Conservation (phyloP, 2,888 invertebrate genomes). For the Bombylius major region DNA sequence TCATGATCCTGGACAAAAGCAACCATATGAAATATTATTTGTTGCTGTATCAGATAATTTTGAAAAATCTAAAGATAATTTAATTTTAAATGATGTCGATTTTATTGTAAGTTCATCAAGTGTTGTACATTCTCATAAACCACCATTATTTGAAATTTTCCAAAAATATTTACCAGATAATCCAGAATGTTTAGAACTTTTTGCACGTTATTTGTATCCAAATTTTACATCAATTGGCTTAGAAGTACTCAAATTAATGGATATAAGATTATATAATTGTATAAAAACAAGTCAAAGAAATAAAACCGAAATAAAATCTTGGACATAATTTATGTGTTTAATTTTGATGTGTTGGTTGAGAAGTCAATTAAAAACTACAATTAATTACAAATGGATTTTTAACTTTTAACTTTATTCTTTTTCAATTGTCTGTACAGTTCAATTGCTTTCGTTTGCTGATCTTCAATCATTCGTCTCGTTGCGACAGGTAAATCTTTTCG, state of each 20-base stretch:
- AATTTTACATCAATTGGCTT: conserved; percentile 75
- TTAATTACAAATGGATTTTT: background rate
- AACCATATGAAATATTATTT: conserved; percentile 76
- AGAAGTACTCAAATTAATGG: conserved; percentile 76
- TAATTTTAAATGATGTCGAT: background rate
- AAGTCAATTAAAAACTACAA: no score
- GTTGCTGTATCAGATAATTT: conserved; percentile 38
- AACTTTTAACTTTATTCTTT: conserved; percentile 21
- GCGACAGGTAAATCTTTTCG: conserved; percentile 46
- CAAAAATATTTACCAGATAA: conserved; percentile 42
- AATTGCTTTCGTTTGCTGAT: conserved; percentile 44
- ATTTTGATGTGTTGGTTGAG: no score
- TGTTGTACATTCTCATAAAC: conserved; percentile 90
- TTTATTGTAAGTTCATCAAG: conserved; percentile 76
- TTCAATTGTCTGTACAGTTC: conserved; percentile 47
- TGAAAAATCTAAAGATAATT: no score
- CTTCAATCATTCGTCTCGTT: conserved; percentile 45
- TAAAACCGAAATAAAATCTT: no score
- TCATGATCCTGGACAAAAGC: conserved; percentile 55
- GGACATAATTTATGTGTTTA: no score
- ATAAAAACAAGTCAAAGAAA: background rate
- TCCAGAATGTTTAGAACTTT: conserved; percentile 69
- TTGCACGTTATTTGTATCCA: conserved; percentile 80
- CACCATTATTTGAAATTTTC: conserved; percentile 66
- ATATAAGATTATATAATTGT: conserved; percentile 31